Evolutionary conservation across 1,140 invertebrate species (phyloP), one percentile per base, ranked within the genome.

Genomic region (Lamellibrachia luymesi): DNA sequence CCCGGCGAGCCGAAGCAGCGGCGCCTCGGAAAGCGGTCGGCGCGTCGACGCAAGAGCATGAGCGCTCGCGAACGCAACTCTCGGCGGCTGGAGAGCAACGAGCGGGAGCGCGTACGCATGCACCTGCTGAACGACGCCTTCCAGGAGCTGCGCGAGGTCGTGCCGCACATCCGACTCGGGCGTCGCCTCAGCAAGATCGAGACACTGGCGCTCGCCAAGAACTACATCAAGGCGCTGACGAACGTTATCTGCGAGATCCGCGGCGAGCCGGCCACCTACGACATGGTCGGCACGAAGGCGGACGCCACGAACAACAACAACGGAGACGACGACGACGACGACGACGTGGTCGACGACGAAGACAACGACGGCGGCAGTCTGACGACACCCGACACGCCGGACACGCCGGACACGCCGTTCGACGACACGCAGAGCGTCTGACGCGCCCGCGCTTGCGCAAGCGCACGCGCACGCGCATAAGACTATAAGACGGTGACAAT

Each of bases 51-150:
- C 96, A 97, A 97, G 80, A 97, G 97, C 2, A 96, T 98, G 51
- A 98, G 97, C 93, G 98, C 98, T 17, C 97, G 98, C 56, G 98
- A 98, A 95, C 97, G 98, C 94, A 98, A 98, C 95, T 95, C 98
- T 49, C 97, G 98, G 51, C 97, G 98, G 91, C 96, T 98, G 91
- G 98, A 98, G 96, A 98, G 98, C 95, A 98, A 98, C 96, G 98
- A 98, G 95, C 96, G 98, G 93, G 98, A 98, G 96, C 96, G 98
- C 94, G 98, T 98, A 97, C 97, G 98, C 94, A 98, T 98, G 98
- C 98, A 98, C 96, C 98, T 97, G 90, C 97, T 98, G 92, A 98
- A 98, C 95, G 98, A 98, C 95, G 98, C 98, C 7, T 98, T 98
- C 95, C 98, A 98, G 97, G 98, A 98, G 98, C 96, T 98, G 89